Evolutionary conservation across 2,113 vertebrate genomes (phyloP), one percentile per base, ranked within the genome.

Genomic region (Platichthys flesus): DNA sequence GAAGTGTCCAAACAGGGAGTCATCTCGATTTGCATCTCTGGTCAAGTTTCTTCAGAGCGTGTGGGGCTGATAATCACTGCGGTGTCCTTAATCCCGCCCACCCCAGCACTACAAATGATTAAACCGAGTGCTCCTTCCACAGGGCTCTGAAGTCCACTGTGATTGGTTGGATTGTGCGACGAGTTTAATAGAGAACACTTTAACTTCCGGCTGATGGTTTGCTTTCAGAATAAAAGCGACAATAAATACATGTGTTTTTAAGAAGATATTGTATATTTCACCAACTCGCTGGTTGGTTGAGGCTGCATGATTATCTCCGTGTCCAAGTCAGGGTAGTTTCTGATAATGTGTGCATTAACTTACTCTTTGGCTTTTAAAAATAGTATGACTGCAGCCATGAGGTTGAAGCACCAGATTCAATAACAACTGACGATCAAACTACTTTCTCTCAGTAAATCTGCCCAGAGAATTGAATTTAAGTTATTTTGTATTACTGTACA

Each of bases 81-180:
- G 4, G 31, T 58, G 7, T 18, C 0, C 2, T 5, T 5, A 40
- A 7, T 15, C 0, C 82, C 82, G 75, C 82, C 76, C 68, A 54
- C 5, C 2, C 3, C 10, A 31, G 21, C n/a, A 16, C 0, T n/a
- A 0, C 7, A 9, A 35, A 21, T 20, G 1, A 0, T 0, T 4
- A 78, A 86, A 91, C 76, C 86, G 47, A 85, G 49, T 8, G 67
- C 67, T 66, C 28, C 15, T 67, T 3, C 9, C 28, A 12, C 24
- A 2, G 13, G n/a, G 18, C 45, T 64, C 35, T 16, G 16, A 31
- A 15, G 1, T 60, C 37, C 12, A 47, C 62, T 57, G 56, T 72
- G 70, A 92, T 89, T 89, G 83, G 88, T 75, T 64, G 52, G 61
- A 69, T 67, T 7, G 18, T 56, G 18, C 14, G 14, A 4, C 51